Conservation (phyloP, 1,140 invertebrate species). For the Bombus breviceps region DNA sequence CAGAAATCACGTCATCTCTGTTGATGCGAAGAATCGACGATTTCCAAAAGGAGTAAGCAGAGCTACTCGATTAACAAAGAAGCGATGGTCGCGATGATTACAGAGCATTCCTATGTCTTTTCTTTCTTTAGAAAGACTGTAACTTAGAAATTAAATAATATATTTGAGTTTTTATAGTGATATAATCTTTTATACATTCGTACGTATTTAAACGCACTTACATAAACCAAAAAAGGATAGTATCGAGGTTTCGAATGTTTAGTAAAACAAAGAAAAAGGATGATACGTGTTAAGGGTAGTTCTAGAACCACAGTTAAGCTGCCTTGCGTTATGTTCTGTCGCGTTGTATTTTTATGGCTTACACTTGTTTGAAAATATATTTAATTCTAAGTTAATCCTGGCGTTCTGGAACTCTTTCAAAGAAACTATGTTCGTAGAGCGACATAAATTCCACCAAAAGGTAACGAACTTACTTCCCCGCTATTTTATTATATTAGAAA, state of each 20-base stretch:
- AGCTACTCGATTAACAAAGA: too few relatives aligned
- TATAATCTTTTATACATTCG: too few relatives aligned
- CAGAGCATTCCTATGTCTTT: too few relatives aligned
- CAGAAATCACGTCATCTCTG: too few relatives aligned
- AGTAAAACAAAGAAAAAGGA: too few relatives aligned
- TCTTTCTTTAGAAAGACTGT: accelerated
- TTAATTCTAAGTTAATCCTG: not conserved
- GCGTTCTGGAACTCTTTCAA: not conserved
- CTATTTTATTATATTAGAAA: not conserved
- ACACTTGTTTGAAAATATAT: not conserved
- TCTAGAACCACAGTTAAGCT: not conserved
- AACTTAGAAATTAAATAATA: too few relatives aligned
- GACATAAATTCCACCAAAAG: not conserved
- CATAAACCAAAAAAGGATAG: not conserved
- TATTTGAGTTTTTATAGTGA: too few relatives aligned
- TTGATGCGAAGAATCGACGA: accelerated
- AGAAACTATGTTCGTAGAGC: not conserved
- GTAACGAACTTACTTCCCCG: not conserved
- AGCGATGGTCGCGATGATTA: too few relatives aligned
- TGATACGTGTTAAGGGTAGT: not conserved
- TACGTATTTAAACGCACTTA: too few relatives aligned
- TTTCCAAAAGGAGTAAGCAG: too few relatives aligned
- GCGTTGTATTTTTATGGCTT: not conserved
- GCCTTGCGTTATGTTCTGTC: not conserved
- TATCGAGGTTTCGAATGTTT: not conserved